phyloP scores from a whole-genome alignment of 2,888 invertebrate genomes.

The Cylindroiulus punctatus region DNA sequence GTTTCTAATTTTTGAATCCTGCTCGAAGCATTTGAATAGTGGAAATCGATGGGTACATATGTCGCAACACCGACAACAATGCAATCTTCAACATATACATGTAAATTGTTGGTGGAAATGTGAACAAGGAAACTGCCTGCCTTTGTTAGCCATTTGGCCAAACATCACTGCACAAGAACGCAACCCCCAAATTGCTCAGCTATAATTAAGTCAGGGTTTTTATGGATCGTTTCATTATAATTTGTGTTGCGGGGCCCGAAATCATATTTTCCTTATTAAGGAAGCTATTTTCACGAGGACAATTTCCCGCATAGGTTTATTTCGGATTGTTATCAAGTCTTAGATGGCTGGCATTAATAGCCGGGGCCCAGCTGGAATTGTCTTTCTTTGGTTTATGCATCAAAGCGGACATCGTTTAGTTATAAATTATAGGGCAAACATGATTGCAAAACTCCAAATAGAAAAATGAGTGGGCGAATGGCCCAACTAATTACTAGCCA shows the following conservation, averaged over 20 bases:
- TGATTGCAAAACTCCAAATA: constrained; percentile 24
- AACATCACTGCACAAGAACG: not conserved
- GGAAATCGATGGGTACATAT: not conserved
- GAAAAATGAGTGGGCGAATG: constrained; percentile 5
- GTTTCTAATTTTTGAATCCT: not conserved
- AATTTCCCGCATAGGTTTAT: constrained; percentile 17
- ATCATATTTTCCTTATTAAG: constrained; percentile 36
- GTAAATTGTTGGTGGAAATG: no score
- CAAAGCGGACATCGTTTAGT: not conserved
- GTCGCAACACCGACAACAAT: not conserved
- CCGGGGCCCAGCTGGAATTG: not conserved
- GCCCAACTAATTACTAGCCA: not conserved
- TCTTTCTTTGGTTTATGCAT: not conserved
- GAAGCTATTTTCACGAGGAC: not conserved
- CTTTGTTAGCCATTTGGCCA: not conserved
- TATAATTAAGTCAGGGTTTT: not conserved
- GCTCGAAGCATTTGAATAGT: not conserved
- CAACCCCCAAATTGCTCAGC: not conserved
- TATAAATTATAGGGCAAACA: not conserved
- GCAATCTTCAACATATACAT: not conserved
- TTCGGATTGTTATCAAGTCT: not conserved
- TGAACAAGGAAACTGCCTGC: not conserved
- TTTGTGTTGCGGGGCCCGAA: not conserved
- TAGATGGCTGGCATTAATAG: constrained; percentile 24
- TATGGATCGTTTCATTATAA: constrained; percentile 17